These are phyloP conservation scores for Anthoscopus minutus DNA, from an alignment of 2,113 vertebrate genomes.

Conservation along the genomic window DNA sequence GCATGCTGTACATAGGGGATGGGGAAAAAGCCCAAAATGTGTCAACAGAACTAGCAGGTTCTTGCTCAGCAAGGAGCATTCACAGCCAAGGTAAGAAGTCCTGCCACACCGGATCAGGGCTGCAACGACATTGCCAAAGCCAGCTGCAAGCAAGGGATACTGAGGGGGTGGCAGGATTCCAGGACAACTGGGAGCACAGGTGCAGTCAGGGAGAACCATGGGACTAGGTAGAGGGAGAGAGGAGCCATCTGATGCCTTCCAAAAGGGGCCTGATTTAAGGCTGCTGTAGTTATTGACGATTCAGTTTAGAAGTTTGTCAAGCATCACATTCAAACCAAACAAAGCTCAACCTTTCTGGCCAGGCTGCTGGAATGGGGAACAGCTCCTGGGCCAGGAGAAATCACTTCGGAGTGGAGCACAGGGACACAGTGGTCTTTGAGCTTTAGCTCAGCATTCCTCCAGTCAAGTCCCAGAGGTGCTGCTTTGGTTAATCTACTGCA, in stretches of 20 bases:
- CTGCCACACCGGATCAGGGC: not conserved
- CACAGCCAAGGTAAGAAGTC: not conserved
- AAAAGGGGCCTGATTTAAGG: not conserved
- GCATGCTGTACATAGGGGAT: not conserved
- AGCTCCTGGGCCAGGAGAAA: not conserved
- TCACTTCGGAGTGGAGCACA: not conserved
- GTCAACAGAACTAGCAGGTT: not conserved
- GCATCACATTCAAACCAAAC: not conserved
- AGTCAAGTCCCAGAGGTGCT: not conserved
- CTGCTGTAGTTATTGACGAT: not conserved
- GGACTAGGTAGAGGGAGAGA: not conserved
- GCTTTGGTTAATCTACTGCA: not conserved
- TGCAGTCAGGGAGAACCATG: not conserved
- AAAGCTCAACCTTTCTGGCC: not conserved
- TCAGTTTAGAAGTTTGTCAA: not conserved
- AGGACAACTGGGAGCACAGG: not conserved
- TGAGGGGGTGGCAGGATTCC: not conserved
- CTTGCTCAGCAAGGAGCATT: not conserved
- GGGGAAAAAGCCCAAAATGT: rapidly evolving
- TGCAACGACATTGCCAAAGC: not conserved
- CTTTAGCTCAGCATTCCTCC: not conserved
- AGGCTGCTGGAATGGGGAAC: not conserved
- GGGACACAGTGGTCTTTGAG: not conserved
- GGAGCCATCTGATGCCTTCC: not conserved
- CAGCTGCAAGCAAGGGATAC: not conserved